Percentiles rank a stretch among this genome's conserved stretches.
phyloP scores from a whole-genome alignment of 2,888 invertebrate species.

The Ichneumoninae sp. region DNA sequence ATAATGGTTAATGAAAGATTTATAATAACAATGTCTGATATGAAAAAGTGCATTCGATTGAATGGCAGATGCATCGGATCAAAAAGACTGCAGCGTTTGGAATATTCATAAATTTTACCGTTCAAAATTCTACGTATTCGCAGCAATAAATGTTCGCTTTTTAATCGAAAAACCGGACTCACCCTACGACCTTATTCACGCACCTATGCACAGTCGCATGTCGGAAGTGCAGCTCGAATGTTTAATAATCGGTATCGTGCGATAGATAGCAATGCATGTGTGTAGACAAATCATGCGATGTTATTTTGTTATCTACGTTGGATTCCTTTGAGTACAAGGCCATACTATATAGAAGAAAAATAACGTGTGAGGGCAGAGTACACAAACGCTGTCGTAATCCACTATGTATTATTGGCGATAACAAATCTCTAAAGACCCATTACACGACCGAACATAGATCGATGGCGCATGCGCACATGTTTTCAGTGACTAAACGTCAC shows the following conservation, averaged over 20 bases:
- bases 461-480: constrained; percentile 18
- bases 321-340: not conserved
- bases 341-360: not conserved
- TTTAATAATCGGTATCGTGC: constrained; percentile 18
- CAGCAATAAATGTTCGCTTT: not conserved
- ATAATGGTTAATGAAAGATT: too few species aligned
- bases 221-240: constrained; percentile 47
- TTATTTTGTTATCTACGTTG: not conserved
- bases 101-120: too few species aligned
- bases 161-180: not conserved
- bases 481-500: constrained; percentile 38
- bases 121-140: too few species aligned
- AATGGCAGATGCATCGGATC: too few species aligned
- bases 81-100: too few species aligned
- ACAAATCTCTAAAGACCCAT: not conserved
- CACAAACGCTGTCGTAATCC: not conserved
- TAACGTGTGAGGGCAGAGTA: not conserved
- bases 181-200: not conserved
- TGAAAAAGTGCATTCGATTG: too few species aligned
- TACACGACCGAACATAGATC: constrained; percentile 24
- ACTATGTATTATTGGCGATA: constrained; percentile 8
- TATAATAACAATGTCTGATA: too few species aligned
- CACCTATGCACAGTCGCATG: constrained; percentile 2
- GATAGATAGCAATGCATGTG: not conserved
- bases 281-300: constrained; percentile 23